Evolutionary conservation across 2,888 invertebrate species (phyloP), one percentile per base, ranked within the genome.

Genomic region (Orthosia cruda): DNA sequence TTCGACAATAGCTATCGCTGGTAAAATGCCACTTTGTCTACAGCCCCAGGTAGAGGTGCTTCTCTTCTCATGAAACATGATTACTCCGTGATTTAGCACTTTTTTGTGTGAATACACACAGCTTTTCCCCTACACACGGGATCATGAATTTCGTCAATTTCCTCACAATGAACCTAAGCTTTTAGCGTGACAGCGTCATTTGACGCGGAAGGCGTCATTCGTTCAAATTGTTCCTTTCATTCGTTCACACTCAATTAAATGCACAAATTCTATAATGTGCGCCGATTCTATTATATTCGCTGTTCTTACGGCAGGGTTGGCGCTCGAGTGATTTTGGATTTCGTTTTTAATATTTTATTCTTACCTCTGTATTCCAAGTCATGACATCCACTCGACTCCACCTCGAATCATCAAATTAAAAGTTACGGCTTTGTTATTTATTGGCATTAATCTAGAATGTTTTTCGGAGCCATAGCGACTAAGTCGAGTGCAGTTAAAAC

Each of bases 201-300:
- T 87, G 88, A 86, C 86, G 68, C 83, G 87, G 79, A 86, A 86
- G 84, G 88, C 87, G 80, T 88, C 89, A 91, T 91, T 89, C 83
- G 82, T 86, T 85, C 85, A 89, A 92, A 92, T 92, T 87, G 91
- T 89, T 88, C 90, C 89, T 84, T 91, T 91, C 89, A 91, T 88
- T 83, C 89, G 85, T 92, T 93, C 90, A 92, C 94, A 92, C 93
- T 93, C 94, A 93, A 94, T 94, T 94, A 93, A 90, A 92, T 92
- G 88, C 89, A 91, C 90, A 91, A 92, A 94, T 93, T 93, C 86
- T 86, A 81, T 88, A 87, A 85, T 85, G 79, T 83, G 66, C 70
- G 66, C 20, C 71, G 79, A 71, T 72, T 65, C 71, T 83, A 85
- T 82, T 86, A 69, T 86, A 40, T 71, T 69, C 65, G 49, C 47